Conservation (phyloP, 53 echinoderm and acorn worm species). For the Echinarachnius parma region DNA sequence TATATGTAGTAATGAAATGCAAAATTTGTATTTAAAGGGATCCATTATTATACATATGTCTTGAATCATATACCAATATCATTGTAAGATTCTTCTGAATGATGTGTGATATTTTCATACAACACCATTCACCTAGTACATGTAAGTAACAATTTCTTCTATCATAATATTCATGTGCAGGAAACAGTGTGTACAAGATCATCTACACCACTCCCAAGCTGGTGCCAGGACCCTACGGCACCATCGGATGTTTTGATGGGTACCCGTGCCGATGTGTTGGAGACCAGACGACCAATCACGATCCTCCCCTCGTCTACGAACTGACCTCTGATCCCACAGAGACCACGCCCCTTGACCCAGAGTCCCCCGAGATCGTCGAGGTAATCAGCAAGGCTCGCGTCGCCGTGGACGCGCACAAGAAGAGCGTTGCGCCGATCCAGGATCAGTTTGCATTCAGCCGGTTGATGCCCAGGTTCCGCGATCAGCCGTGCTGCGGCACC, state of each 20-base stretch:
- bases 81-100: too few relatives aligned
- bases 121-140: too few relatives aligned
- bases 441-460: conserved; percentile 71
- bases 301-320: conserved; percentile 87
- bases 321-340: conserved; percentile 79
- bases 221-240: conserved; percentile 70
- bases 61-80: too few relatives aligned
- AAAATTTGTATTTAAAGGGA: too few relatives aligned
- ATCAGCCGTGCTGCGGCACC: conserved; percentile 86
- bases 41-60: too few relatives aligned
- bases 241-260: conserved; percentile 81
- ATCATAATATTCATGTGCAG: too few relatives aligned
- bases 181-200: conserved; percentile 65
- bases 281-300: conserved; percentile 62
- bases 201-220: conserved; percentile 66
- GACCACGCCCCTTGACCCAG: conserved; percentile 63
- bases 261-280: conserved; percentile 84
- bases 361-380: conserved; percentile 50
- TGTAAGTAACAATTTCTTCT: too few relatives aligned
- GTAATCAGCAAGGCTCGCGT: conserved; percentile 56
- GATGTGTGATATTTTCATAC: too few relatives aligned
- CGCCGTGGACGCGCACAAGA: conserved; percentile 67
- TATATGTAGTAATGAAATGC: too few relatives aligned
- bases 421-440: conserved; percentile 39
- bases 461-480: conserved; percentile 68